Conservation (phyloP, 2,888 invertebrate species). For the Scaeva pyrastri region DNA sequence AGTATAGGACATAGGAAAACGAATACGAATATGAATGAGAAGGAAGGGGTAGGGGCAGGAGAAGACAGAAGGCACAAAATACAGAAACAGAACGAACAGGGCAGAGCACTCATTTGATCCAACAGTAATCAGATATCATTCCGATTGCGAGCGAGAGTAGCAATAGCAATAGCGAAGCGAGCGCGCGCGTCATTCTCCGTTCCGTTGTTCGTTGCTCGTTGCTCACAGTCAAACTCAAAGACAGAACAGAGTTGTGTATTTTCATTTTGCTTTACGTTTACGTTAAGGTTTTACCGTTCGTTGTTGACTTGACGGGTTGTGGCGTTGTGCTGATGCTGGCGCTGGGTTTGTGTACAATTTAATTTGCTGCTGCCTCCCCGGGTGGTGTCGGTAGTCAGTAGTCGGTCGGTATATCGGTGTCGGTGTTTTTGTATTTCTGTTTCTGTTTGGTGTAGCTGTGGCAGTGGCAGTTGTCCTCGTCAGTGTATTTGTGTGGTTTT, state of each 20-base stretch:
- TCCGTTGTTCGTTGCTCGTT: no score
- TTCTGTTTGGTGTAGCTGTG: neutral
- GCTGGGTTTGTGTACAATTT: constrained; percentile 54
- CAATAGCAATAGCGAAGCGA: constrained; percentile 71
- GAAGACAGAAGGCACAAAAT: constrained; percentile 24
- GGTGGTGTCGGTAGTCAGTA: constrained; percentile 24
- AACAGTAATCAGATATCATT: constrained; percentile 76
- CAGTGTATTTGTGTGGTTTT: constrained; percentile 39
- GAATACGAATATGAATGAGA: neutral
- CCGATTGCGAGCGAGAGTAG: constrained; percentile 70
- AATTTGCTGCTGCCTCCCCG: constrained; percentile 50
- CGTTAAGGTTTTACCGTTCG: constrained; percentile 30
- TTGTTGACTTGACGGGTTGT: constrained; percentile 53
- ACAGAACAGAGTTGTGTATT: no score
- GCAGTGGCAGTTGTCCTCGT: constrained; percentile 32
- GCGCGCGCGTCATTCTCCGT: constrained; percentile 74
- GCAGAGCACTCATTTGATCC: constrained; percentile 62
- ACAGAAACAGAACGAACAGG: constrained; percentile 51
- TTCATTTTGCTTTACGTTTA: neutral
- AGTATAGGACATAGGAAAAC: no score
- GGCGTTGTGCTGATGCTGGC: neutral
- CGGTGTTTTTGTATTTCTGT: constrained; percentile 6
- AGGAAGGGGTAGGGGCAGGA: neutral
- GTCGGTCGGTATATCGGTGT: no score
- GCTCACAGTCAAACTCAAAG: constrained; percentile 27